Evolutionary conservation across 2,797 vertebrate species (phyloP), one percentile per base, ranked within the genome.

Genomic region (Chaetodon trifasciatus): DNA sequence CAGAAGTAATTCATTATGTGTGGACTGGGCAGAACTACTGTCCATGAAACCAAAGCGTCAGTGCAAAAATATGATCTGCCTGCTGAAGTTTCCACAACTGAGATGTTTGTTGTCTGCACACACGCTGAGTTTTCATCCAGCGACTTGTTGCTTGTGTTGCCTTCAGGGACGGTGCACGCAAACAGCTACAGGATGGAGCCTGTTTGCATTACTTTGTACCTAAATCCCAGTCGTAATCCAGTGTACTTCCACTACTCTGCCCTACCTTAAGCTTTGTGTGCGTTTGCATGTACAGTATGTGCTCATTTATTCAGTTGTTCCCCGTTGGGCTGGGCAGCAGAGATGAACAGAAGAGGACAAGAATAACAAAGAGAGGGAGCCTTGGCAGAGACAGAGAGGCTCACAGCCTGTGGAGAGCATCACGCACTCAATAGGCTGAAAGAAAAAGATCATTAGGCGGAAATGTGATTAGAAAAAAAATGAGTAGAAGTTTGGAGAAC

Each of bases 361-460:
- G 84, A 87, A 85, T 85, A 83, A 76, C 76, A 90, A 88, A 87
- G 82, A 87, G 63, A 67, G 63, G 16, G 70, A 81, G 67, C 28
- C 74, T 79, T 86, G 84, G 89, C 83, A 85, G 85, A 81, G 82
- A 82, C 83, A 58, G 88, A 89, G 74, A 79, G 74, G 23, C 70
- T 87, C 68, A 35, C 78, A 73, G 88, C 78, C 86, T 75, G 76
- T 47, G 49, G 77, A 85, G 82, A 87, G 83, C 44, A 72, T 81
- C 81, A 70, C 77, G 79, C 83, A 86, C 79, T 87, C 86, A 84
- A 83, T 58, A 32, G 81, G 72, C 82, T 82, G 78, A 89, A 86
- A 83, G 71, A 77, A 83, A 85, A 71, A 82, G 74, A 88, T 84
- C 84, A 86, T 74, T 79, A 77, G 78, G 73, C 70, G 64, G 74